phyloP scores from a whole-genome alignment of 2,888 invertebrate species.

The Subacronicta megacephala region DNA sequence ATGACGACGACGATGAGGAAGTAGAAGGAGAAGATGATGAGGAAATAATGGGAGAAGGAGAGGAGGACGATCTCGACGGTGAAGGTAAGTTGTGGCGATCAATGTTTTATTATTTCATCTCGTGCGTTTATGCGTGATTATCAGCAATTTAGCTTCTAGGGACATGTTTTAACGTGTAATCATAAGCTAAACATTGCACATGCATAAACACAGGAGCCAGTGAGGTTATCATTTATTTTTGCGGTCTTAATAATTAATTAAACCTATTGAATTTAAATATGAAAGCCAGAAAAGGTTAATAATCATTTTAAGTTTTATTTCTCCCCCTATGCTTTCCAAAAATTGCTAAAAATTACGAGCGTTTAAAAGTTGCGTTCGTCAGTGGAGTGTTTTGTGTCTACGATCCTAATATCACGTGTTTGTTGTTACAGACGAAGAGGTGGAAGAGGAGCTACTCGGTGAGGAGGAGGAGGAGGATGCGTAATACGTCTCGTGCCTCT shows the following conservation, averaged over 20 bases:
- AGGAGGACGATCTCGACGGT: conserved; percentile 92
- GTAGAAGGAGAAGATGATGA: conserved; percentile 91
- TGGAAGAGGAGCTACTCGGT: conserved; percentile 85
- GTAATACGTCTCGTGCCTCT: conserved; percentile 87
- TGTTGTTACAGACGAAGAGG: conserved; percentile 87
- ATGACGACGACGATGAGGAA: conserved; percentile 90
- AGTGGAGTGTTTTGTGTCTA: conserved; percentile 8
- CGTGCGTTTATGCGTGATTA: conserved; percentile 6
- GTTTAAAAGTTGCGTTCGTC: not conserved
- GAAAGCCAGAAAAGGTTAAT: not conserved
- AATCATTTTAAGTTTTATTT: no score
- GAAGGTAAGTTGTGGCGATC: conserved; percentile 57
- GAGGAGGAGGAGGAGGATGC: conserved; percentile 89
- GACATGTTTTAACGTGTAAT: conserved; percentile 28
- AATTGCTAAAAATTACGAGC: no score
- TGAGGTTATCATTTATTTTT: conserved; percentile 46
- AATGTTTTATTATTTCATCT: not conserved
- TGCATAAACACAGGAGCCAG: conserved; percentile 32
- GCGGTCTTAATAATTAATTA: not conserved
- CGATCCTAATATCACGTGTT: conserved; percentile 38
- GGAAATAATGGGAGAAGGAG: conserved; percentile 90
- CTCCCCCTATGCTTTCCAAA: no score
- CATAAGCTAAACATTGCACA: conserved; percentile 28
- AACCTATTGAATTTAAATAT: conserved; percentile 3
- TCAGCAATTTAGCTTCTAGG: conserved; percentile 13